Conservation (phyloP, 2,888 invertebrate species). For the Callyntrura sp. region DNA sequence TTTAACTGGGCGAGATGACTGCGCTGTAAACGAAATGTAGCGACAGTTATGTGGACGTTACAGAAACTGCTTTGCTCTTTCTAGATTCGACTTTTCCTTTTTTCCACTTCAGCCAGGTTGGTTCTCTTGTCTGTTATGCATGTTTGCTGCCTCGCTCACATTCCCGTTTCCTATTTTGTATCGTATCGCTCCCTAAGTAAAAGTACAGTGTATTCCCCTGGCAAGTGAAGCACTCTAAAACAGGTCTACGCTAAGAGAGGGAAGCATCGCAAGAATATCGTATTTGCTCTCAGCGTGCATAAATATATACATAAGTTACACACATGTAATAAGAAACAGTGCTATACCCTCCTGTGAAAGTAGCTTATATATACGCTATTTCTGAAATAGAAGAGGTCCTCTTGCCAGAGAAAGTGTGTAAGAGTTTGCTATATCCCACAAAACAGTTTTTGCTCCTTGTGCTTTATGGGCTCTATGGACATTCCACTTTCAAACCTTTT, state of each 20-base stretch:
- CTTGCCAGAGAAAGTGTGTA: background rate
- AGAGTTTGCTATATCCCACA: conserved; percentile 46
- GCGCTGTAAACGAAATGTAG: conserved; percentile 45
- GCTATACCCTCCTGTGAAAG: too few relatives aligned
- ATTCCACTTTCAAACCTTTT: conserved; percentile 54
- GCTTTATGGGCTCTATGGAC: conserved; percentile 64
- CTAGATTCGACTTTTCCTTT: conserved; percentile 58
- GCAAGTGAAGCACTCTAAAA: conserved; percentile 19
- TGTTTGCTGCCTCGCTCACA: conserved; percentile 26
- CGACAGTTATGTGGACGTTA: conserved; percentile 47
- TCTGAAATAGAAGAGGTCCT: background rate
- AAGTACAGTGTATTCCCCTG: conserved; percentile 22
- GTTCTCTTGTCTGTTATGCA: conserved; percentile 36
- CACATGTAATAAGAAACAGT: too few relatives aligned
- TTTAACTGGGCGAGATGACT: conserved; percentile 52
- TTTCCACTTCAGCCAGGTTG: conserved; percentile 38
- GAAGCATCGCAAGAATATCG: background rate
- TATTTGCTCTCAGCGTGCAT: too few relatives aligned
- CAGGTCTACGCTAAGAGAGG: background rate
- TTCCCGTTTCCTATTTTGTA: conserved; percentile 31
- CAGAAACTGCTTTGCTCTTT: conserved; percentile 30
- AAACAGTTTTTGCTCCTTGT: conserved; percentile 54
- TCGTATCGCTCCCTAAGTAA: conserved; percentile 8
- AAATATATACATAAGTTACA: too few relatives aligned
- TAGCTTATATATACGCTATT: too few relatives aligned